Conservation (phyloP, 2,888 invertebrate species). For the Strigamia crassipes region DNA sequence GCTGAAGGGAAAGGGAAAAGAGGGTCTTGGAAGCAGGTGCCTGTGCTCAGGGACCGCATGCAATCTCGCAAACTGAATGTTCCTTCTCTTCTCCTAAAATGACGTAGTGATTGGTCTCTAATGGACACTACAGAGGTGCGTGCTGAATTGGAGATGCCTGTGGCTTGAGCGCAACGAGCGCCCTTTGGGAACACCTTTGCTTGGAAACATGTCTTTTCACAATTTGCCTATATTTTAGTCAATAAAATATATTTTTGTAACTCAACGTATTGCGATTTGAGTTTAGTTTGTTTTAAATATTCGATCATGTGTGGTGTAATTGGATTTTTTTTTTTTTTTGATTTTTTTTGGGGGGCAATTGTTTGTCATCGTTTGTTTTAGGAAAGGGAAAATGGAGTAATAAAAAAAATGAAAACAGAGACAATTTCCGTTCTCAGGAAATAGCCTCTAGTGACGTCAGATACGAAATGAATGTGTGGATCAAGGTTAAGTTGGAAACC, state of each 20-base stretch:
- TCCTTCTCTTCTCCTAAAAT: neutral
- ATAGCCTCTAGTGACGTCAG: conserved; percentile 4
- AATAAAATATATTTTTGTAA: too few relatives aligned
- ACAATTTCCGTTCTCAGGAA: conserved; percentile 10
- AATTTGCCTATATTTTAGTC: neutral
- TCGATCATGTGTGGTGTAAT: too few relatives aligned
- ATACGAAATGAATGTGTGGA: neutral
- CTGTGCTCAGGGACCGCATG: neutral
- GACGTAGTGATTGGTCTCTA: conserved; percentile 4
- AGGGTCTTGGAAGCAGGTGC: neutral
- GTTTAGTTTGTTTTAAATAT: too few relatives aligned
- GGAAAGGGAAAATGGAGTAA: too few relatives aligned
- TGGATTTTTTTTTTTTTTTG: neutral
- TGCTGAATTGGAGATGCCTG: neutral
- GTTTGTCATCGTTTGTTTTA: too few relatives aligned
- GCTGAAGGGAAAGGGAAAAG: neutral
- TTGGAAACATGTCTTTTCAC: neutral
- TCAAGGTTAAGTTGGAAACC: conserved; percentile 4
- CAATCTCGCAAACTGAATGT: neutral
- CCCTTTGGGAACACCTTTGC: neutral
- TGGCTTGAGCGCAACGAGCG: neutral
- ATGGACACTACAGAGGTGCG: neutral
- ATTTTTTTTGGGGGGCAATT: neutral
- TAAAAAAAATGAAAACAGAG: neutral
- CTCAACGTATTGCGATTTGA: too few relatives aligned